Percentiles rank a stretch among this genome's conserved stretches.
Conservation (phyloP, 2,888 invertebrate species). For the Hydriomena furcata region DNA sequence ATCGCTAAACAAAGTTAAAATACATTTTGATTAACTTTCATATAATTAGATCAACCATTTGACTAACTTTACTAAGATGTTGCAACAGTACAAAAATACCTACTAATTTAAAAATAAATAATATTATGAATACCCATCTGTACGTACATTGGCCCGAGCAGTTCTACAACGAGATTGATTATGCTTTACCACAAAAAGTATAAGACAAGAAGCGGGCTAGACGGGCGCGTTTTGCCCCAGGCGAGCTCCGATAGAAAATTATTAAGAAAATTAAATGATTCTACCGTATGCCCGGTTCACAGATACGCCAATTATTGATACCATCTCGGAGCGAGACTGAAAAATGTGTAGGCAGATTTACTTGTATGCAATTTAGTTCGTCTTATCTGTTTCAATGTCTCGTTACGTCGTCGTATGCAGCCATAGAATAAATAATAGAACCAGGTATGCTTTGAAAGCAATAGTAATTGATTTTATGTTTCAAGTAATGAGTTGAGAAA, state of each 20-base stretch:
- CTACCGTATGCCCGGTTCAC: slow-evolving; percentile 70
- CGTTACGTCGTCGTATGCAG: slow-evolving; percentile 9
- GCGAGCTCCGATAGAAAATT: slow-evolving; percentile 78
- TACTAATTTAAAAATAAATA: too few relatives aligned
- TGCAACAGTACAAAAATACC: slow-evolving; percentile 1
- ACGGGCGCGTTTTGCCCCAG: slow-evolving; percentile 59
- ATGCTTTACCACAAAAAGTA: slow-evolving; percentile 71
- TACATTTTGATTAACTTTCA: too few relatives aligned
- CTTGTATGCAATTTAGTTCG: slow-evolving; percentile 36
- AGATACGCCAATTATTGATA: slow-evolving; percentile 83
- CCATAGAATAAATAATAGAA: slow-evolving; percentile 26
- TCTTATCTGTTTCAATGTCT: slow-evolving; percentile 57
- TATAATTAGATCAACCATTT: neutral
- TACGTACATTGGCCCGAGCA: slow-evolving; percentile 51
- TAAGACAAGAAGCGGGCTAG: slow-evolving; percentile 62
- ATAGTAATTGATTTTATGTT: slow-evolving; percentile 71
- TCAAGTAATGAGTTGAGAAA: slow-evolving; percentile 49
- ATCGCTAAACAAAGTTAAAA: too few relatives aligned
- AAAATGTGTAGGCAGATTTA: slow-evolving; percentile 71
- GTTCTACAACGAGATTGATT: slow-evolving; percentile 73
- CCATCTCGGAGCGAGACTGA: slow-evolving; percentile 62
- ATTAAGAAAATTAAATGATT: slow-evolving; percentile 83
- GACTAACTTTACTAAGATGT: neutral
- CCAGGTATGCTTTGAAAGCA: slow-evolving; percentile 54
- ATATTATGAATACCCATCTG: slow-evolving; percentile 18